Percentiles rank a stretch among this genome's conserved stretches.
phyloP scores from a whole-genome alignment of 2,797 vertebrate species.

The Fratercula arctica region DNA sequence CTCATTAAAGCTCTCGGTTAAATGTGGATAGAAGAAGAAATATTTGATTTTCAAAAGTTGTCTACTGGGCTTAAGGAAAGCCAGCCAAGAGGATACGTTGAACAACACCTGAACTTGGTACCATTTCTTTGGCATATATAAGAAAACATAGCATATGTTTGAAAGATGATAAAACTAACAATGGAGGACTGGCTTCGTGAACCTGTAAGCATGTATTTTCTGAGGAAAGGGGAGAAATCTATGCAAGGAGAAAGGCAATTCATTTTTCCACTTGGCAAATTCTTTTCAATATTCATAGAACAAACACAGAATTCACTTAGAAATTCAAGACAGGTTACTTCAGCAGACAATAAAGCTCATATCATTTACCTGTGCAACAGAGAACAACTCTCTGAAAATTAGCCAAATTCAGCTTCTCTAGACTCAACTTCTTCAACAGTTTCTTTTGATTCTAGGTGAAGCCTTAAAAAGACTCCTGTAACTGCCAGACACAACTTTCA shows the following conservation, averaged over 20 bases:
- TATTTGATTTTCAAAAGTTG: not conserved
- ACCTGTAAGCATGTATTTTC: not conserved
- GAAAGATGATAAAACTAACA: constrained; percentile 63
- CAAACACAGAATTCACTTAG: constrained; percentile 5
- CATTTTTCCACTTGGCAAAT: constrained; percentile 41
- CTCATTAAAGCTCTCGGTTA: constrained; percentile 6
- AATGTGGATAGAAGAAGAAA: not conserved
- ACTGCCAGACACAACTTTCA: not conserved
- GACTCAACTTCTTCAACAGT: not conserved
- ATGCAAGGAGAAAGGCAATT: not conserved
- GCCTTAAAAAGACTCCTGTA: not conserved
- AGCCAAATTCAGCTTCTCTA: constrained; percentile 2
- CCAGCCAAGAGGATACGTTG: not conserved
- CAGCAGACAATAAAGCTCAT: not conserved
- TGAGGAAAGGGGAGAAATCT: constrained; percentile 1
- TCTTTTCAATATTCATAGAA: constrained; percentile 26
- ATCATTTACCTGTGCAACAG: not conserved
- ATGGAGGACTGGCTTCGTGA: not conserved
- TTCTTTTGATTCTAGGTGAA: not conserved
- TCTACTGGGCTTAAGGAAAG: not conserved
- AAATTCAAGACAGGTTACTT: constrained; percentile 18
- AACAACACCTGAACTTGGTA: constrained; percentile 10
- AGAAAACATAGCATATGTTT: constrained; percentile 20
- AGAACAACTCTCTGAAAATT: not conserved
- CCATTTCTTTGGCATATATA: not conserved